Evolutionary conservation across 1,140 invertebrate species (phyloP).

Genomic region (Drosophila bocki): DNA sequence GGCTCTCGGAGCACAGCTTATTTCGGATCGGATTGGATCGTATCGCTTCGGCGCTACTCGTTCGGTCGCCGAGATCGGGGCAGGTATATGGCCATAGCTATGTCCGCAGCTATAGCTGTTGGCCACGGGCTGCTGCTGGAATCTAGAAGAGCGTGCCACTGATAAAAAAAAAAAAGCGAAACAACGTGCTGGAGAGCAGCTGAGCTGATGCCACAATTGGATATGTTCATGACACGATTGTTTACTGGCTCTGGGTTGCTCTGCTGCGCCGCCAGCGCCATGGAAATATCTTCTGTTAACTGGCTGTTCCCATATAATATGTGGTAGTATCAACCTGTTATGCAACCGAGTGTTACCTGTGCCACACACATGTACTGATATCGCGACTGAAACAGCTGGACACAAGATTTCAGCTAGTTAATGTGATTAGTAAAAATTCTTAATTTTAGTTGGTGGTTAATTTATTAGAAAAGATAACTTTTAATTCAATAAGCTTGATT

Average conservation of each 20-base stretch:
- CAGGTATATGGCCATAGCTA: constrained; percentile 30
- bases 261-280: constrained; percentile 29
- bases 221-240: constrained; percentile 56
- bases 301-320: constrained; percentile 19
- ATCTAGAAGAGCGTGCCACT: constrained; percentile 79
- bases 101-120: neutral
- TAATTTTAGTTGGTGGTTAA: neutral
- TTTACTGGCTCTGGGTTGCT: constrained; percentile 27
- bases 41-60: constrained; percentile 25
- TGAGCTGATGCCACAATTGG: constrained; percentile 63
- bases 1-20: constrained; percentile 33
- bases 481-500: neutral
- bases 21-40: neutral
- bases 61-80: constrained; percentile 4
- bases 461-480: neutral
- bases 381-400: constrained; percentile 1
- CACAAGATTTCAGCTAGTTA: constrained; percentile 10
- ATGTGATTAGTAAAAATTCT: neutral
- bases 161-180: constrained; percentile 53
- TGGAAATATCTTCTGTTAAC: constrained; percentile 36
- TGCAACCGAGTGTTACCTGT: constrained; percentile 17
- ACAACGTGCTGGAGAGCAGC: constrained; percentile 76
- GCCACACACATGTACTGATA: constrained; percentile 25
- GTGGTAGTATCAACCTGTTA: constrained; percentile 36
- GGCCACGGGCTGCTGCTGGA: constrained; percentile 38